These are phyloP conservation scores for Litoditis marina DNA, from an alignment of 2,888 invertebrate species.

Conservation along the genomic window DNA sequence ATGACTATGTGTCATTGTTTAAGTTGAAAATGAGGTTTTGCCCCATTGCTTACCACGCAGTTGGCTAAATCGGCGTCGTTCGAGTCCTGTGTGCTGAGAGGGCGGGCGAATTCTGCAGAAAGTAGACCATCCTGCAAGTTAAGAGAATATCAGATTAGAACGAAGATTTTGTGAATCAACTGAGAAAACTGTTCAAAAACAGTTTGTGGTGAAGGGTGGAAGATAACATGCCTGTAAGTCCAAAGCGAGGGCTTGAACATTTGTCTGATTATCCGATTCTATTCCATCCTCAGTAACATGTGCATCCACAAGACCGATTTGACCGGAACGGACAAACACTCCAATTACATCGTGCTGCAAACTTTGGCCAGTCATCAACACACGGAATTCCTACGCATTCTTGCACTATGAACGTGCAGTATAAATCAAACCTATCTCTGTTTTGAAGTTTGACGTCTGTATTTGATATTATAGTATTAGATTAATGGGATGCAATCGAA, in stretches of 20 bases:
- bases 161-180: background rate
- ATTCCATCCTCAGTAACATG: conserved; percentile 35
- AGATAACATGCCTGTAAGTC: conserved; percentile 9
- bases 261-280: conserved; percentile 39
- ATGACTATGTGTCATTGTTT: too few species aligned
- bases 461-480: too few species aligned
- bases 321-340: conserved; percentile 40
- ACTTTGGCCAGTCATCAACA: too few species aligned
- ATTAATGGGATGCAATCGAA: too few species aligned
- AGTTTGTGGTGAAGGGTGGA: background rate
- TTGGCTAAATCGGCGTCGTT: conserved; percentile 24
- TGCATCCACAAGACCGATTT: conserved; percentile 42
- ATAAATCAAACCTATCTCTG: too few species aligned
- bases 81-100: conserved; percentile 19
- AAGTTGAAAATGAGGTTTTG: too few species aligned
- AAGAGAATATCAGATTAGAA: background rate
- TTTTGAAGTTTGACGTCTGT: too few species aligned
- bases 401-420: too few species aligned
- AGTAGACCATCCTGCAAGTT: conserved; percentile 27
- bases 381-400: too few species aligned
- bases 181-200: background rate
- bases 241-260: conserved; percentile 43
- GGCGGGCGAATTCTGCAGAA: conserved; percentile 35
- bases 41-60: conserved; percentile 28
- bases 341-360: conserved; percentile 39